Base-by-base conservation (phyloP, 2,113 vertebrate genomes). In the Uria lomvia region DNA sequence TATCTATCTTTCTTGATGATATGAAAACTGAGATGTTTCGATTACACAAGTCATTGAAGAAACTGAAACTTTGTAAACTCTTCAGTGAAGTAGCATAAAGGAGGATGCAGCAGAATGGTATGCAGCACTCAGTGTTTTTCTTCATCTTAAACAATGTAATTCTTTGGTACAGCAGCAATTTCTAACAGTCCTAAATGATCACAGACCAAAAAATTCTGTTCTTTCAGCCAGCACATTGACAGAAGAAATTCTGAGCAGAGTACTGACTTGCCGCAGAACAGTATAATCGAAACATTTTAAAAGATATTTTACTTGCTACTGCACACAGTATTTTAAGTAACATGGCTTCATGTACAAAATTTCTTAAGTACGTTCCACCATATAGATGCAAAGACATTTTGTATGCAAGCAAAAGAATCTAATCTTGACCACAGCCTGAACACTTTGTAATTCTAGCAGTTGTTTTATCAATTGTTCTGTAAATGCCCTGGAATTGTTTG, bases 251-350 rank as follows among this genome's bases (percentile, higher is more conserved):
- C 53, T 70, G 47, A 96, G 32, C 47, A 53, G 38, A 77, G 52
- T 21, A 49, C 19, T 56, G 59, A 38, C 18, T 67, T 75, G 42
- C 53, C 90, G 60, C 86, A 92, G 43, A 34, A 36, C 8, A 90
- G 42, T 53, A 43, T 72, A 95, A 88, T 59, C 11, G 91, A 95
- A 96, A 86, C 12, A 86, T 89, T 93, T 60, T 65, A 94, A 92
- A 56, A 36, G 30, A 34, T 22, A 0, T 59, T 76, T 96, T 50
- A n/a, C 30, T 96, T 81, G 15, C 15, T 89, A 30, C 18, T 56
- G 74, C 52, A 43, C 2, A 74, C 8, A 50, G 3, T 47, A 63
- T 59, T 91, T 88, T 71, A 83, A 86, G 16, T 55, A 83, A 43
- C 14, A 40, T 17, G 19, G 18, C 6, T 81, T 88, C 34, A 34